A percentile compares a stretch with the other conserved stretches of the same genome.
Conservation (phyloP, 2,888 invertebrate species). For the Helleia helle region DNA sequence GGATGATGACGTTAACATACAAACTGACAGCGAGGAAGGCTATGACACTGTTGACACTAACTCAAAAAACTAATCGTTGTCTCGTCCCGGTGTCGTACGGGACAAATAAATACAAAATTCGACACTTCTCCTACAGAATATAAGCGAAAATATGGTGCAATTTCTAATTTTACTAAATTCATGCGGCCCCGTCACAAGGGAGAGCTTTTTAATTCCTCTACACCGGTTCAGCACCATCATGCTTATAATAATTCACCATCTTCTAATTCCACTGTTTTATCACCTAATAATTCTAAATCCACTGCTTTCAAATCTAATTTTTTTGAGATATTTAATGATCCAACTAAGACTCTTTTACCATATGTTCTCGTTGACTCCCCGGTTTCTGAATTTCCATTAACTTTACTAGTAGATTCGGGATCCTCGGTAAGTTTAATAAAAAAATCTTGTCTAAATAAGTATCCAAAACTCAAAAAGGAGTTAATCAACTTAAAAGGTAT, state of each 20-base stretch:
- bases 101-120: constrained; percentile 3
- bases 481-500: constrained; percentile 9
- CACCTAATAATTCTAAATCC: not conserved
- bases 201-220: no score
- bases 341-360: constrained; percentile 19
- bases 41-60: not conserved
- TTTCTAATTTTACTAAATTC: not conserved
- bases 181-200: not conserved
- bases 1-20: not conserved
- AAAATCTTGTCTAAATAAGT: not conserved
- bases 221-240: not conserved
- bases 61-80: not conserved
- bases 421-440: constrained; percentile 19
- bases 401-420: constrained; percentile 20
- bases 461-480: constrained; percentile 5
- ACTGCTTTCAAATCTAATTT: constrained; percentile 12
- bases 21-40: constrained; percentile 1
- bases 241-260: not conserved
- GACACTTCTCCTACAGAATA: not conserved
- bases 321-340: constrained; percentile 16
- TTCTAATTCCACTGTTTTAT: not conserved
- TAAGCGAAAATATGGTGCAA: not conserved
- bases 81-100: not conserved
- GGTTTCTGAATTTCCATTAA: constrained; percentile 18
- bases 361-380: constrained; percentile 16